These are phyloP conservation scores for Nephrotoma guestfalica DNA, from an alignment of 2,888 invertebrate genomes.

Conservation along the genomic window DNA sequence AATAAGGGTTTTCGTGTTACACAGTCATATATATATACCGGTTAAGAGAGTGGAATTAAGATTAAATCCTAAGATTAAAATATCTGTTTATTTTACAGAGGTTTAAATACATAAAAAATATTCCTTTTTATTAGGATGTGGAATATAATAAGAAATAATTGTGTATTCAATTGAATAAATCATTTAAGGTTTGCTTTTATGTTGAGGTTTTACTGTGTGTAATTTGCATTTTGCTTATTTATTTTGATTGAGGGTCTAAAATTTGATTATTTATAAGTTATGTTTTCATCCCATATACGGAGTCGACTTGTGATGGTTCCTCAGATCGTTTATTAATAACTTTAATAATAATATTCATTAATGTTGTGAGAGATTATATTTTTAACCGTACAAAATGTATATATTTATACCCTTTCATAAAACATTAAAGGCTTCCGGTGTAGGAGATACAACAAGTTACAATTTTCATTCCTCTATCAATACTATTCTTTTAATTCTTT, in stretches of 20 bases:
- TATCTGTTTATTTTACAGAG: background rate
- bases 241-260: background rate
- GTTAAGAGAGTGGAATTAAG: background rate
- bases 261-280: no score
- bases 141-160: background rate
- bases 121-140: background rate
- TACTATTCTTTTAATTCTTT: no score
- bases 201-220: background rate
- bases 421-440: no score
- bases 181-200: background rate
- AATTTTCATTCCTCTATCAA: no score
- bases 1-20: background rate
- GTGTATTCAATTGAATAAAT: background rate
- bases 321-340: no score
- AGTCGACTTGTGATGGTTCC: no score
- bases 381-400: no score
- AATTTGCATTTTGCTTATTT: background rate
- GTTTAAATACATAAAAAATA: background rate
- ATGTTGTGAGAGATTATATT: no score
- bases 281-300: no score
- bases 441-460: no score
- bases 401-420: no score
- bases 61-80: background rate
- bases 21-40: background rate
- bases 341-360: no score